Evolutionary conservation across 2,113 vertebrate species (phyloP).

Genomic region (Charadrius vociferus): DNA sequence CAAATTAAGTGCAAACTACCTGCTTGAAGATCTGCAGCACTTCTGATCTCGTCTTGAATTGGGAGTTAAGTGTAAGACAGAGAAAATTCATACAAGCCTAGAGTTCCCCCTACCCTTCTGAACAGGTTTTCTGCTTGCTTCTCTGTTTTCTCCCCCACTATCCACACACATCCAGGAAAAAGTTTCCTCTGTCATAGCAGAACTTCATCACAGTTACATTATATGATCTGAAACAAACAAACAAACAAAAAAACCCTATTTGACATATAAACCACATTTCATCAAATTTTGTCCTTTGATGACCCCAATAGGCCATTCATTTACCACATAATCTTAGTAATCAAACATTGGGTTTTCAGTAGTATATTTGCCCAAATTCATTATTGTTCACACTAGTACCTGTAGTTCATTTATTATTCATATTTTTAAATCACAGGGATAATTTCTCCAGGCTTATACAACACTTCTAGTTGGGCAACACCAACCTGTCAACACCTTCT

Average conservation of each 20-base stretch:
- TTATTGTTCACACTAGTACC: not conserved
- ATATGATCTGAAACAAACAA: not conserved
- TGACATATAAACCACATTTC: not conserved
- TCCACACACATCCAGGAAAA: not conserved
- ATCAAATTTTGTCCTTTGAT: not conserved
- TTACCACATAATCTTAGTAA: not conserved
- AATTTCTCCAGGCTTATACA: not conserved
- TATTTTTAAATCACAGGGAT: not conserved
- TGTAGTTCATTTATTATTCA: not conserved
- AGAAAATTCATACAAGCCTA: not conserved
- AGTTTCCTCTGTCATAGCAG: not conserved
- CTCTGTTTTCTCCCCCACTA: not conserved
- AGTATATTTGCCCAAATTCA: not conserved
- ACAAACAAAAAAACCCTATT: not conserved
- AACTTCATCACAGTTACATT: not conserved
- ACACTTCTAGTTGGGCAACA: not conserved
- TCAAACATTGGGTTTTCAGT: not conserved
- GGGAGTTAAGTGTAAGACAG: not conserved
- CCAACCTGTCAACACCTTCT: constrained; percentile 7
- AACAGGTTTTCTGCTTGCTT: not conserved
- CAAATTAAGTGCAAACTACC: not conserved
- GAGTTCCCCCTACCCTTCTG: not conserved
- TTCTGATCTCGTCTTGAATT: not conserved
- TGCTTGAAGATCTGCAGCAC: not conserved
- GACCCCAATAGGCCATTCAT: not conserved